phyloP scores from a whole-genome alignment of 2,797 vertebrate genomes.

The Thunnus albacares region DNA sequence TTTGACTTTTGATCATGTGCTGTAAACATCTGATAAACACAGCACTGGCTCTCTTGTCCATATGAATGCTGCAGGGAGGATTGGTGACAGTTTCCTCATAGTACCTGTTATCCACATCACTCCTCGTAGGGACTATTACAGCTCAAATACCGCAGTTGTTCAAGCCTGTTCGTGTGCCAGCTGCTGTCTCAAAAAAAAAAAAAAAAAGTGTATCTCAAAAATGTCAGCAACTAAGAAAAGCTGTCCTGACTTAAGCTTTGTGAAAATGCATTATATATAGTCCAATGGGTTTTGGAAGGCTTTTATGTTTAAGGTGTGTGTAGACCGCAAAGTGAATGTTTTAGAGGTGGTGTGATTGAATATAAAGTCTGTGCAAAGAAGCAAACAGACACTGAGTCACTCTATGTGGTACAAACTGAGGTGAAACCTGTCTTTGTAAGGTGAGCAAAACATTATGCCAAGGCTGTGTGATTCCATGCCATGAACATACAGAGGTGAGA shows the following conservation, averaged over 20 bases:
- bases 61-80: not conserved
- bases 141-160: conserved; percentile 12
- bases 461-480: not conserved
- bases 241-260: not conserved
- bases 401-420: not conserved
- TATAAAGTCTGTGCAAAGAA: not conserved
- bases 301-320: not conserved
- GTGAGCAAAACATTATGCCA: not conserved
- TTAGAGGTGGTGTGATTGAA: not conserved
- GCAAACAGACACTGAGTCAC: not conserved
- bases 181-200: not conserved
- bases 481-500: not conserved
- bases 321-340: too few species aligned
- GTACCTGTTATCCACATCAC: conserved; percentile 24
- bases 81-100: not conserved
- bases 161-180: conserved; percentile 10
- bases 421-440: too few species aligned
- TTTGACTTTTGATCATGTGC: conserved; percentile 32
- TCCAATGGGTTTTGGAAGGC: not conserved
- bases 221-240: not conserved
- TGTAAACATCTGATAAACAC: conserved; percentile 29
- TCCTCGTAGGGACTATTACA: conserved; percentile 23
- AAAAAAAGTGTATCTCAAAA: not conserved
- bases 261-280: not conserved
- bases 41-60: not conserved